A percentile compares a stretch with the other conserved stretches of the same genome.
These are phyloP conservation scores for Leptopilina syphax DNA, from an alignment of 2,888 invertebrate species.

Conservation along the genomic window DNA sequence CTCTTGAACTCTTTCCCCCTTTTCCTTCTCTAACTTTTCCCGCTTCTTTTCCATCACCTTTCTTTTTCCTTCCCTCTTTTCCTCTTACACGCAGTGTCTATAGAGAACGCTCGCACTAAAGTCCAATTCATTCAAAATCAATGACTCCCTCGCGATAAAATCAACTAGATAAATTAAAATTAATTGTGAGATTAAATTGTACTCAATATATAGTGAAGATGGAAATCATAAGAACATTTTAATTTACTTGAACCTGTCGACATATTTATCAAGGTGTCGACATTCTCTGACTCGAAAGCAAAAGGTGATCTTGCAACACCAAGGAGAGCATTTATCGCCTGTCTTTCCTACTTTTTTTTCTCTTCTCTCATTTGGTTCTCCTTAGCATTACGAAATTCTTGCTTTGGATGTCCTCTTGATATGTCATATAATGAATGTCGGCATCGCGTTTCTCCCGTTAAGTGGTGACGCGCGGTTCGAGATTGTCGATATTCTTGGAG, in stretches of 20 bases:
- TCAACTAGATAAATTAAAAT: constrained; percentile 19
- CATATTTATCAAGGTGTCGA: constrained; percentile 31
- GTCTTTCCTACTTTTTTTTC: constrained; percentile 12
- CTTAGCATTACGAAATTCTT: constrained; percentile 54
- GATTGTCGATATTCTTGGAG: constrained; percentile 47
- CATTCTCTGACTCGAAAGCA: constrained; percentile 21
- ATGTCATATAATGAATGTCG: constrained; percentile 37
- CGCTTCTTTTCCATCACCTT: constrained; percentile 10
- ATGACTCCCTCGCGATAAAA: constrained; percentile 7
- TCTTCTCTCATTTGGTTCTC: neutral
- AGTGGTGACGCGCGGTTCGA: constrained; percentile 38
- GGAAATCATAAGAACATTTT: constrained; percentile 21
- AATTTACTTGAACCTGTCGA: constrained; percentile 25
- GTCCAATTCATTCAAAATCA: constrained; percentile 21
- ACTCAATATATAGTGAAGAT: constrained; percentile 5
- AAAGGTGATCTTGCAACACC: constrained; percentile 31
- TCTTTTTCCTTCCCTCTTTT: constrained; percentile 23
- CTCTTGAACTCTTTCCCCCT: constrained; percentile 8
- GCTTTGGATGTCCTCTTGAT: constrained; percentile 38
- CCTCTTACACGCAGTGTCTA: neutral
- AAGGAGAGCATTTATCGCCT: constrained; percentile 22
- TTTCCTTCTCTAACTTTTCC: constrained; percentile 13
- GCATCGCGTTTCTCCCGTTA: constrained; percentile 22
- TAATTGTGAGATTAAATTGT: constrained; percentile 28
- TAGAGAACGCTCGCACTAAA: neutral